Percentiles rank a stretch among this genome's conserved stretches.
phyloP scores from a whole-genome alignment of 2,113 vertebrate species.

The Aythya baeri region DNA sequence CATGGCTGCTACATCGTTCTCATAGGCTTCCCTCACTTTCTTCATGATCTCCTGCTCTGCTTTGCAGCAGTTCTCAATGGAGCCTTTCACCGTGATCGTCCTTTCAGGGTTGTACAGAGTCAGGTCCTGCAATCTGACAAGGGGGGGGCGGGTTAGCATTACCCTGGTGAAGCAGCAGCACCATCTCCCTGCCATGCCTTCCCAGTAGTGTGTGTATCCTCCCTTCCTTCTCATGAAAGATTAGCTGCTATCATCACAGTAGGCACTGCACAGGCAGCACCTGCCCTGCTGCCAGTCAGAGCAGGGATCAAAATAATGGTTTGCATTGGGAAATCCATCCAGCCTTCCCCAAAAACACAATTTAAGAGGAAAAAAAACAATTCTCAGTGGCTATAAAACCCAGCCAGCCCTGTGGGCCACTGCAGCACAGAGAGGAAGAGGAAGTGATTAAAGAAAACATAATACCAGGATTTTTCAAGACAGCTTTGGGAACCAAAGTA shows the following conservation, averaged over 20 bases:
- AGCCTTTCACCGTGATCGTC: conserved; percentile 92
- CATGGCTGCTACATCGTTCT: conserved; percentile 96
- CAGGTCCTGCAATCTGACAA: conserved; percentile 89
- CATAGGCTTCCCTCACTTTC: conserved; percentile 94
- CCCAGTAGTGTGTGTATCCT: accelerated
- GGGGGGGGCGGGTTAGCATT: not conserved
- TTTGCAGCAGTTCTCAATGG: conserved; percentile 87
- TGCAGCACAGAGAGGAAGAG: not conserved
- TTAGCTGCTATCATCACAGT: not conserved
- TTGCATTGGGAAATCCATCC: not conserved
- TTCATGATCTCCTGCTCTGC: conserved; percentile 95
- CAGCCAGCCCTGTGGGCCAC: not conserved
- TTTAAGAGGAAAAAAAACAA: not conserved
- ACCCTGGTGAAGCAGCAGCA: not conserved
- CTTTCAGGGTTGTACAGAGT: conserved; percentile 94
- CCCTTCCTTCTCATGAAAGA: not conserved
- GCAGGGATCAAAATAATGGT: not conserved
- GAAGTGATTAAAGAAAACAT: accelerated
- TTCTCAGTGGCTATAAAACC: not conserved
- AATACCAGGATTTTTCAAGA: not conserved
- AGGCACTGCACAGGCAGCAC: not conserved
- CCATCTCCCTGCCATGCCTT: accelerated
- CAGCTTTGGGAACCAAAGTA: not conserved
- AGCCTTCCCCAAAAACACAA: not conserved
- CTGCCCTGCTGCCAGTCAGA: not conserved